Percentiles rank a stretch among this genome's conserved stretches.
Evolutionary conservation across 2,888 invertebrate species (phyloP).

Genomic region (Microdon myrmicae): DNA sequence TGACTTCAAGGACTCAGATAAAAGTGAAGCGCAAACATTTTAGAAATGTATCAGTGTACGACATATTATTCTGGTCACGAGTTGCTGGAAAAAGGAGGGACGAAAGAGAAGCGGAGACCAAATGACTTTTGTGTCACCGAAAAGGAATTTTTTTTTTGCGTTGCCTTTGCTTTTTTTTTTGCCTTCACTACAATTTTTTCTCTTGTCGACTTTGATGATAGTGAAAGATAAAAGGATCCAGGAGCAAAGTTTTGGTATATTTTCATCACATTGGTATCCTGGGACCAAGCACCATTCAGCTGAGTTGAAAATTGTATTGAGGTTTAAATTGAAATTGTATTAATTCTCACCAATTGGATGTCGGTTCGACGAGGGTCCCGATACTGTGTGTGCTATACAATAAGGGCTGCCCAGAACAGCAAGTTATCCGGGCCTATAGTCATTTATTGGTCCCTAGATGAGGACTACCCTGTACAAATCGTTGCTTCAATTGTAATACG

Average conservation of each 20-base stretch:
- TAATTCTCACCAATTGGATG: too few relatives aligned
- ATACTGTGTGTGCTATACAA: too few relatives aligned
- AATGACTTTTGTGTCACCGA: constrained; percentile 41
- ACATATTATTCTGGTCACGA: constrained; percentile 43
- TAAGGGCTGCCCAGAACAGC: too few relatives aligned
- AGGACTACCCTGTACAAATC: too few relatives aligned
- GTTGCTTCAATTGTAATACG: too few relatives aligned
- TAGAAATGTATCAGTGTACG: constrained; percentile 28
- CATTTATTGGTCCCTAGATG: too few relatives aligned
- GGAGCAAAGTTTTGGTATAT: constrained; percentile 21
- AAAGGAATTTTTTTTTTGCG: constrained; percentile 46
- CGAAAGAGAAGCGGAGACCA: constrained; percentile 30
- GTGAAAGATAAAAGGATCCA: too few relatives aligned
- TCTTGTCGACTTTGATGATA: too few relatives aligned
- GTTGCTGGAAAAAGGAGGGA: too few relatives aligned
- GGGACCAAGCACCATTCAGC: constrained; percentile 11
- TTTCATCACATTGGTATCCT: constrained; percentile 7
- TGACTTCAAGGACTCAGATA: constrained; percentile 14
- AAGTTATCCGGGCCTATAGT: too few relatives aligned
- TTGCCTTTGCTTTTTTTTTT: too few relatives aligned
- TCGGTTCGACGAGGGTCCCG: too few relatives aligned
- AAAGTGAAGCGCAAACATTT: constrained; percentile 46
- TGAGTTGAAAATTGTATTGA: constrained; percentile 20
- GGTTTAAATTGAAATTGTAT: constrained; percentile 16
- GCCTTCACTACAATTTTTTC: constrained; percentile 14